Evolutionary conservation across 2,113 vertebrate species (phyloP).

Genomic region (Salvator merianae): DNA sequence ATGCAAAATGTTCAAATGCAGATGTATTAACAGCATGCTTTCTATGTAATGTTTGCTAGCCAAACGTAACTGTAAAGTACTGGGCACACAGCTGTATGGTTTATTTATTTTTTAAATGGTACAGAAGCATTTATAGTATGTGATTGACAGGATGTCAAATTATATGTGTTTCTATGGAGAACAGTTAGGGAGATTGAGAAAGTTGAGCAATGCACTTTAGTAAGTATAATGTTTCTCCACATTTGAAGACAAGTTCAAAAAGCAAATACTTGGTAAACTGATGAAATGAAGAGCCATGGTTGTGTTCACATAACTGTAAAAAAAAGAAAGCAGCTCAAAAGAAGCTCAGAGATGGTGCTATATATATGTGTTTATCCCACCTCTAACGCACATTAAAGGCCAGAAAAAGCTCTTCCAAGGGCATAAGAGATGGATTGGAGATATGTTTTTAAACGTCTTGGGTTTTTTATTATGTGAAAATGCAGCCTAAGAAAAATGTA

Average conservation of each 20-base stretch:
- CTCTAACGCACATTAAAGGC: too few species aligned
- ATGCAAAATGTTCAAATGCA: fast-evolving
- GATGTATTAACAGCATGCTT: background rate
- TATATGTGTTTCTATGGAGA: background rate
- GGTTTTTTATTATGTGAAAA: too few species aligned
- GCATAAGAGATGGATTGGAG: too few species aligned
- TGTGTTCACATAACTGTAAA: too few species aligned
- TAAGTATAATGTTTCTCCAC: background rate
- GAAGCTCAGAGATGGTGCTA: too few species aligned
- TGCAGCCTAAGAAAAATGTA: background rate
- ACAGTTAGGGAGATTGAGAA: background rate
- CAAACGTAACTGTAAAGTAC: background rate
- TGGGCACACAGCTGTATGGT: background rate
- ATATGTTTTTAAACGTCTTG: too few species aligned
- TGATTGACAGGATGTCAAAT: too few species aligned
- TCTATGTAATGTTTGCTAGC: background rate
- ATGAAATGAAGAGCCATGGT: background rate
- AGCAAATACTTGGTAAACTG: background rate
- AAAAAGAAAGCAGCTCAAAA: too few species aligned
- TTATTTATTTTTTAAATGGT: background rate
- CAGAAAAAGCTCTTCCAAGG: too few species aligned
- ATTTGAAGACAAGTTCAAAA: background rate
- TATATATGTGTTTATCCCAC: too few species aligned
- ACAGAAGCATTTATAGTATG: background rate
- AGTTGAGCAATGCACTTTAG: background rate